Conservation (phyloP, 2,888 invertebrate genomes). For the Drosophila eohydei region DNA sequence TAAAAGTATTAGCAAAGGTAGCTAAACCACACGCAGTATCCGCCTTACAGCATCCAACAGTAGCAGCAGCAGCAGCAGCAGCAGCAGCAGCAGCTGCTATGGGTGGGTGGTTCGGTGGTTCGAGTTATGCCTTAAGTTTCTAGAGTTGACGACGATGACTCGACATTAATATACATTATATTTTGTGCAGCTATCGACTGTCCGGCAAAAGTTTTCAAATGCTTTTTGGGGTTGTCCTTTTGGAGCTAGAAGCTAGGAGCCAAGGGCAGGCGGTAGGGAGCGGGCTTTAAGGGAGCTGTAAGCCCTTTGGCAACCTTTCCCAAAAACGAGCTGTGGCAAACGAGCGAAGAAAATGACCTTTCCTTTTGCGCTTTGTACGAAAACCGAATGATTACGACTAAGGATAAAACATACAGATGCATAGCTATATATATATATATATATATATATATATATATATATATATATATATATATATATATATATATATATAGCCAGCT, state of each 20-base stretch:
- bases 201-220: conserved; percentile 71
- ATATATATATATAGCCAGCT: conserved; percentile 3
- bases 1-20: conserved; percentile 69
- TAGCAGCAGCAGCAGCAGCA: conserved; percentile 7
- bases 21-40: conserved; percentile 65
- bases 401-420: conserved; percentile 37
- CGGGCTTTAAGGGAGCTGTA: conserved; percentile 19
- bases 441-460: conserved; percentile 8
- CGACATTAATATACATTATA: conserved; percentile 76
- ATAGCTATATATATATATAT: conserved; percentile 8
- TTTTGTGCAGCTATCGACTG: conserved; percentile 75
- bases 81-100: neutral
- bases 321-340: conserved; percentile 61
- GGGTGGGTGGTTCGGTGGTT: conserved; percentile 15
- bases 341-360: conserved; percentile 78
- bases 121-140: conserved; percentile 53
- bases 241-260: neutral
- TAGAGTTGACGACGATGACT: conserved; percentile 65
- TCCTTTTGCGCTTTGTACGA: conserved; percentile 72
- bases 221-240: conserved; percentile 41
- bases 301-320: conserved; percentile 77
- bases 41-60: conserved; percentile 26
- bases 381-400: conserved; percentile 67
- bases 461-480: conserved; percentile 10
- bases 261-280: conserved; percentile 1